Conservation (phyloP, 2,113 vertebrate genomes). For the Numida meleagris region DNA sequence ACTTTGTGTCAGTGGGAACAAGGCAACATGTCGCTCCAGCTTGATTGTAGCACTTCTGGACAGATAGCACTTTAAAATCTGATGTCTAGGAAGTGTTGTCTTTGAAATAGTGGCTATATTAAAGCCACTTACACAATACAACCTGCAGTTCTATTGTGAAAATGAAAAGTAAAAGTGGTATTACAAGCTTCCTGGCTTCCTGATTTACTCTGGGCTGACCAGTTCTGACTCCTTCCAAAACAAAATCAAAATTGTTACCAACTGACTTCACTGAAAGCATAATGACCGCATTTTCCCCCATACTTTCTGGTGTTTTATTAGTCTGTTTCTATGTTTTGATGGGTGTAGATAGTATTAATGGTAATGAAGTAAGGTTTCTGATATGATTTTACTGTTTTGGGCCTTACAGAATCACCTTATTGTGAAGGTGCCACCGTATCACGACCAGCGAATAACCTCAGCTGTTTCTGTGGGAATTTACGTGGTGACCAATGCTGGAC, state of each 20-base stretch:
- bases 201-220: neutral
- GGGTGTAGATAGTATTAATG: neutral
- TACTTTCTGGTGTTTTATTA: neutral
- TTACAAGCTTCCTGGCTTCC: neutral
- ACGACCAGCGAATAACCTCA: constrained; percentile 88
- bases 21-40: neutral
- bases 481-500: constrained; percentile 94
- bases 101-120: neutral
- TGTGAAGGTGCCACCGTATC: constrained; percentile 96
- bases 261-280: neutral
- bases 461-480: constrained; percentile 93
- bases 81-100: neutral
- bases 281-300: rapidly evolving
- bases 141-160: neutral
- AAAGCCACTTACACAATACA: neutral
- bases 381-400: neutral
- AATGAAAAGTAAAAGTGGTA: neutral
- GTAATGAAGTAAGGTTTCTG: neutral
- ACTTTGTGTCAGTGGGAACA: too few relatives aligned
- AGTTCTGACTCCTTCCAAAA: neutral
- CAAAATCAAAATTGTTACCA: neutral
- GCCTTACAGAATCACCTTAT: constrained; percentile 93
- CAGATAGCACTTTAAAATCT: neutral
- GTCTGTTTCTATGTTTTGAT: neutral
- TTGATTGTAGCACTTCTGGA: too few relatives aligned